Evolutionary conservation across 2,888 invertebrate genomes (phyloP).

Genomic region (Acronicta psi): DNA sequence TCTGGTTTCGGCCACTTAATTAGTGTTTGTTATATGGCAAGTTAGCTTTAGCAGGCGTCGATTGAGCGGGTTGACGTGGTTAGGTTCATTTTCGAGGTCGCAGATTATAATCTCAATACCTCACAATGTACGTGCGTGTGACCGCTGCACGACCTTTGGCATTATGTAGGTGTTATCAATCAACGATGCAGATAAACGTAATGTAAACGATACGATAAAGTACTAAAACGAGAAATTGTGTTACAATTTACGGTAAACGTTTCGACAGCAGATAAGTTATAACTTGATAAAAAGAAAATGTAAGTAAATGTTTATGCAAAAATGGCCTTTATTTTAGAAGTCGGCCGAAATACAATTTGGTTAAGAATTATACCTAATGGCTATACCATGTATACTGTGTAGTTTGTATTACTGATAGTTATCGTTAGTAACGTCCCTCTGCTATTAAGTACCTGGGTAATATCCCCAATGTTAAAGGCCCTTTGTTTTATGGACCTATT

Average conservation of each 20-base stretch:
- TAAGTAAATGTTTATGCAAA: background rate
- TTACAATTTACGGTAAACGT: constrained; percentile 12
- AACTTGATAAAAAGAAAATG: constrained; percentile 2
- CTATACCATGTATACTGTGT: constrained; percentile 12
- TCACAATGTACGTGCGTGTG: constrained; percentile 39
- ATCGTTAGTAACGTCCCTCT: constrained; percentile 13
- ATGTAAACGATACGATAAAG: too few relatives aligned
- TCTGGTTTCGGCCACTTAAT: constrained; percentile 42
- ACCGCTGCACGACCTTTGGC: constrained; percentile 40
- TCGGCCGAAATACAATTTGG: constrained; percentile 2
- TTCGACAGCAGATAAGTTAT: constrained; percentile 10
- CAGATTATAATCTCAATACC: constrained; percentile 45
- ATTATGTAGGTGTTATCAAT: constrained; percentile 40
- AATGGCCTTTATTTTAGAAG: constrained; percentile 30
- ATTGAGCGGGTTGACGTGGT: constrained; percentile 29
- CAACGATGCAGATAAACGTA: constrained; percentile 30
- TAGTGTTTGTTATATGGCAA: constrained; percentile 39
- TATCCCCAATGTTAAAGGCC: constrained; percentile 25
- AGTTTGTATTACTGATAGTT: constrained; percentile 17
- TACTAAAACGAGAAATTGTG: constrained; percentile 5
- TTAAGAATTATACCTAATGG: constrained; percentile 4
- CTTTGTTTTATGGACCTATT: constrained; percentile 24
- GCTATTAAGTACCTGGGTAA: constrained; percentile 36
- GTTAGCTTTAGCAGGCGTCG: constrained; percentile 38
- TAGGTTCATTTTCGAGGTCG: constrained; percentile 35